Evolutionary conservation across 2,888 invertebrate species (phyloP).

Genomic region (Oasisia sp.): DNA sequence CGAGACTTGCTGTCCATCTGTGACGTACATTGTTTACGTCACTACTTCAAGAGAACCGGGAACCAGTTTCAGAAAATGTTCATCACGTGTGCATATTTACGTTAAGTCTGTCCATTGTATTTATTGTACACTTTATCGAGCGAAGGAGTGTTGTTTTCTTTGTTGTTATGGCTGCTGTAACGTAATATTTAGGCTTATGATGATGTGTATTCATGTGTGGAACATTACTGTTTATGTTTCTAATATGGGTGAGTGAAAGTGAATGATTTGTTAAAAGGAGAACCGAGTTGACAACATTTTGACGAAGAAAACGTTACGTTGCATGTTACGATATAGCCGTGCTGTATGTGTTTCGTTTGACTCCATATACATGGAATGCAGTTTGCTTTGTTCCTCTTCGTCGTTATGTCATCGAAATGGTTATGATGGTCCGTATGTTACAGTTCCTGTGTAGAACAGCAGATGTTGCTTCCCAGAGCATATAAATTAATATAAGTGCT

Average conservation of each 20-base stretch:
- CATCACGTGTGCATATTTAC: background rate
- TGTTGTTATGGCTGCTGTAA: background rate
- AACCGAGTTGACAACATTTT: background rate
- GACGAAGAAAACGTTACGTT: no score
- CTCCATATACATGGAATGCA: no score
- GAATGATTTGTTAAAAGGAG: background rate
- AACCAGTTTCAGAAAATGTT: background rate
- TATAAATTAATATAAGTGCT: no score
- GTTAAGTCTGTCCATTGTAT: background rate
- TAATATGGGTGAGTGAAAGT: background rate
- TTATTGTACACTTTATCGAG: background rate
- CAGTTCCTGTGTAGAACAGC: no score
- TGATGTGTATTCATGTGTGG: background rate
- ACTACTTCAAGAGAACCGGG: background rate
- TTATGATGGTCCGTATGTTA: no score
- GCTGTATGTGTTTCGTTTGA: no score
- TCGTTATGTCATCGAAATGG: no score
- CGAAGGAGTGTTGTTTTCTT: background rate
- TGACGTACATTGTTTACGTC: background rate
- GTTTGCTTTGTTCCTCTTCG: no score
- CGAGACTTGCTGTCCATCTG: background rate
- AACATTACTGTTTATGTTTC: background rate
- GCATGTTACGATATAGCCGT: no score
- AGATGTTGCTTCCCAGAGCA: no score
- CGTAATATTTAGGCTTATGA: background rate